phyloP scores from a whole-genome alignment of 2,888 invertebrate genomes.

The Drosophila pseudotalamancana region DNA sequence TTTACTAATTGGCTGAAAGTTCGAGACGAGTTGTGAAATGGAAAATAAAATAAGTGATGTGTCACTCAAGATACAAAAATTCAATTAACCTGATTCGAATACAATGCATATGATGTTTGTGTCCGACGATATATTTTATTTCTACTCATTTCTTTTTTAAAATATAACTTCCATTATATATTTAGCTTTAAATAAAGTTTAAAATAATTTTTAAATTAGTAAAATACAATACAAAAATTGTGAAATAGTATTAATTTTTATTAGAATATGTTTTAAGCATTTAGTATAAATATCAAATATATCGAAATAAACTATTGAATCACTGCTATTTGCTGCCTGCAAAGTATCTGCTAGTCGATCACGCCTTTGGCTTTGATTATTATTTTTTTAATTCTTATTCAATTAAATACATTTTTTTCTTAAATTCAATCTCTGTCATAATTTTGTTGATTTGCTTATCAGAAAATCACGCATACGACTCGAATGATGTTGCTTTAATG shows the following conservation, averaged over 20 bases:
- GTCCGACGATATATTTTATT: too few species aligned
- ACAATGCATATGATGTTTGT: too few species aligned
- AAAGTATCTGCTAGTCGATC: background rate
- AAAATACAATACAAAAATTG: too few species aligned
- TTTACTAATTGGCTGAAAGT: constrained; percentile 40
- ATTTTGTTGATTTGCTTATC: background rate
- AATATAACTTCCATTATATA: background rate
- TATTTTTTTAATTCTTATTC: background rate
- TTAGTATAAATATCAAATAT: too few species aligned
- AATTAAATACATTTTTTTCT: background rate
- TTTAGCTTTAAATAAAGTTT: background rate
- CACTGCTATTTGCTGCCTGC: too few species aligned
- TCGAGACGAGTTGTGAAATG: constrained; percentile 4
- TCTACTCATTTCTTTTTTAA: background rate
- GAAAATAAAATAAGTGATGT: background rate
- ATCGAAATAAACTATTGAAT: too few species aligned
- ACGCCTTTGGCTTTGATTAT: background rate
- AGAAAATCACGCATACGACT: constrained; percentile 25
- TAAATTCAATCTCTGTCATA: background rate
- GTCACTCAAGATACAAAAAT: background rate
- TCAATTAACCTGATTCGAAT: background rate
- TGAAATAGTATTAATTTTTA: background rate
- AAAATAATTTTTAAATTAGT: background rate
- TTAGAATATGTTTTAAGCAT: background rate
- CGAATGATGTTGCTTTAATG: background rate